Percentiles rank a stretch among this genome's conserved stretches.
phyloP scores from a whole-genome alignment of 2,797 vertebrate genomes.

The Spheniscus humboldti region DNA sequence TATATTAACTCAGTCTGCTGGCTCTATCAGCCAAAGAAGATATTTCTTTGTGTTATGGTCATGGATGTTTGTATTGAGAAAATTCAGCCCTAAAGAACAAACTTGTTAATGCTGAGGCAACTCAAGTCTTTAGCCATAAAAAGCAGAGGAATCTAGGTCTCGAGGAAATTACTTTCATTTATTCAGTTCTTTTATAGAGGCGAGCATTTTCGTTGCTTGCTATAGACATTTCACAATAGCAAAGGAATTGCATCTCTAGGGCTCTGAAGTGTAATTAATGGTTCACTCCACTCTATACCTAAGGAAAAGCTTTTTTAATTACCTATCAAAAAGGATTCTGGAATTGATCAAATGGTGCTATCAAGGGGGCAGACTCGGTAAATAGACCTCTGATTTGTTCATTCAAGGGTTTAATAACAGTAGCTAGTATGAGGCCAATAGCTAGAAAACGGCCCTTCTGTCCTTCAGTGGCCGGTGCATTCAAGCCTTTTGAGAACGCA shows the following conservation, averaged over 20 bases:
- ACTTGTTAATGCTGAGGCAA: constrained; percentile 35
- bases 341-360: constrained; percentile 41
- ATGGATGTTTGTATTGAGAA: constrained; percentile 38
- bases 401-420: constrained; percentile 17
- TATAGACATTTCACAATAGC: constrained; percentile 40
- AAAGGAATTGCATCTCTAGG: constrained; percentile 49
- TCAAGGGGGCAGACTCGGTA: constrained; percentile 18
- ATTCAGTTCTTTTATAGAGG: constrained; percentile 34
- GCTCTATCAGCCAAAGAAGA: constrained; percentile 2
- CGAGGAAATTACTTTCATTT: constrained; percentile 47
- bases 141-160: constrained; percentile 10
- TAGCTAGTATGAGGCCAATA: background rate
- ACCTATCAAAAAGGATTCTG: constrained; percentile 52
- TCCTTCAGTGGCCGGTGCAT: background rate
- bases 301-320: constrained; percentile 65
- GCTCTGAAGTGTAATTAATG: constrained; percentile 57
- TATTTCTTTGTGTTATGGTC: constrained; percentile 33
- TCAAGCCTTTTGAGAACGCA: background rate
- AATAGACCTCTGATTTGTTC: constrained; percentile 47
- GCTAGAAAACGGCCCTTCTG: background rate
- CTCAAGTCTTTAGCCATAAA: constrained; percentile 36
- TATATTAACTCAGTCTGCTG: constrained; percentile 23
- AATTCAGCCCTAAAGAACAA: constrained; percentile 39
- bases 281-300: constrained; percentile 16
- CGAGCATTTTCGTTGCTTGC: background rate